These are phyloP conservation scores for Steromphala cineraria DNA, from an alignment of 2,888 invertebrate genomes.

Conservation along the genomic window DNA sequence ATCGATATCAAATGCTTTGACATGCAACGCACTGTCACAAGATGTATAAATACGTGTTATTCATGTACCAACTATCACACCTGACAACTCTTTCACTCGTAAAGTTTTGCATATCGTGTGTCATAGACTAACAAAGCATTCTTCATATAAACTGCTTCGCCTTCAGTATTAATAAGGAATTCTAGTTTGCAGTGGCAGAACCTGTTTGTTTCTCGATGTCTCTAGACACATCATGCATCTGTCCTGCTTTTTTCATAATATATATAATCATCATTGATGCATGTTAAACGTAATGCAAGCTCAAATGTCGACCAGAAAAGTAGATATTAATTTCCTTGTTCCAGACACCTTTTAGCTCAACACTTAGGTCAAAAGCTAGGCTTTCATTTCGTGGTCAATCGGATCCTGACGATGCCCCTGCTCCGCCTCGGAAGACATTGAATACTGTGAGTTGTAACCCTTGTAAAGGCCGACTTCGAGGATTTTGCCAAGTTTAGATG, in stretches of 20 bases:
- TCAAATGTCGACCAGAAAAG: not conserved
- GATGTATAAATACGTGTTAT: not conserved
- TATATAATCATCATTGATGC: not conserved
- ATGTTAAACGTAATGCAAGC: not conserved
- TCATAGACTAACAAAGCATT: not conserved
- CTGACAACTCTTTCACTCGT: not conserved
- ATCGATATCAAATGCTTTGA: too few species aligned
- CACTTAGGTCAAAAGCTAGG: constrained; percentile 62
- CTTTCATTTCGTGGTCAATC: constrained; percentile 65
- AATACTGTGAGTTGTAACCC: constrained; percentile 17
- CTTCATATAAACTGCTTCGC: not conserved
- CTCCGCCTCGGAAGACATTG: constrained; percentile 21
- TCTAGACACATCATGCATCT: not conserved
- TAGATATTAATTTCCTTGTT: constrained; percentile 8
- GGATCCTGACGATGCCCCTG: constrained; percentile 43
- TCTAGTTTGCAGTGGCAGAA: not conserved
- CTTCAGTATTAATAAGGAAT: not conserved
- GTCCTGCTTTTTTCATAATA: not conserved
- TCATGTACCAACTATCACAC: not conserved
- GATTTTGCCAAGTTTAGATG: too few species aligned
- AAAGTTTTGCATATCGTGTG: not conserved
- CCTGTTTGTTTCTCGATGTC: not conserved
- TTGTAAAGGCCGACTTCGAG: not conserved
- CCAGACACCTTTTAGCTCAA: constrained; percentile 65
- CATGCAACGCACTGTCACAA: too few species aligned